A percentile compares a stretch with the other conserved stretches of the same genome.
These are phyloP conservation scores for Osmoderma eremita DNA, from an alignment of 2,888 invertebrate genomes.

Conservation along the genomic window DNA sequence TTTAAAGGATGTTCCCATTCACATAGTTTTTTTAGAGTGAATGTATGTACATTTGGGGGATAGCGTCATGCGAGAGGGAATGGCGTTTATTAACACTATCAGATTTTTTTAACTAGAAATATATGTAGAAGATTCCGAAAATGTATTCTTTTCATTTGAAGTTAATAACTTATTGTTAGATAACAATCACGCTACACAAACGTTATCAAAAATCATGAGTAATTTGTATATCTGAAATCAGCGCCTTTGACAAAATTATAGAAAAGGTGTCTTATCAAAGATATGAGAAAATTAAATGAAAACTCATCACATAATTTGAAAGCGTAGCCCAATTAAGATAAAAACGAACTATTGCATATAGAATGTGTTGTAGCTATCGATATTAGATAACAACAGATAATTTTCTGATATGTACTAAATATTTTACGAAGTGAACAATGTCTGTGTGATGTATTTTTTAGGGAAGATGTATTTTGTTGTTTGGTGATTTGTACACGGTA, in stretches of 20 bases:
- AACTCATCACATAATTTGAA: constrained; percentile 19
- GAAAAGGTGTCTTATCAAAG: constrained; percentile 12
- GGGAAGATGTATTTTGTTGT: constrained; percentile 8
- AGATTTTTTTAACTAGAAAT: too few species aligned
- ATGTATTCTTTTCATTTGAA: too few species aligned
- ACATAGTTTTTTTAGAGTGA: too few species aligned
- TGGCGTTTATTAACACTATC: too few species aligned
- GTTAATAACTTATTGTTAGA: too few species aligned
- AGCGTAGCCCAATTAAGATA: constrained; percentile 41
- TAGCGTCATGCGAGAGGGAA: too few species aligned
- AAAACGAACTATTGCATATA: constrained; percentile 39
- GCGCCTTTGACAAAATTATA: not conserved
- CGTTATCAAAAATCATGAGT: not conserved
- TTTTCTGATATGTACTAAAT: constrained; percentile 40
- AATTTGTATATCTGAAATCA: constrained; percentile 3
- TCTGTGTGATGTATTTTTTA: constrained; percentile 17
- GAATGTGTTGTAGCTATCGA: constrained; percentile 27
- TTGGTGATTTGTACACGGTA: not conserved
- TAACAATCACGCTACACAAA: too few species aligned
- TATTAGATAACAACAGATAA: constrained; percentile 43
- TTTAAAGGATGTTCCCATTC: too few species aligned
- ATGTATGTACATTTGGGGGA: too few species aligned
- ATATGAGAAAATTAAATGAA: constrained; percentile 16
- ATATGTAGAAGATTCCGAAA: too few species aligned
- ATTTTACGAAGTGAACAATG: constrained; percentile 34